phyloP scores from a whole-genome alignment of 1,140 invertebrate genomes.

The Drosophila malerkotliana region DNA sequence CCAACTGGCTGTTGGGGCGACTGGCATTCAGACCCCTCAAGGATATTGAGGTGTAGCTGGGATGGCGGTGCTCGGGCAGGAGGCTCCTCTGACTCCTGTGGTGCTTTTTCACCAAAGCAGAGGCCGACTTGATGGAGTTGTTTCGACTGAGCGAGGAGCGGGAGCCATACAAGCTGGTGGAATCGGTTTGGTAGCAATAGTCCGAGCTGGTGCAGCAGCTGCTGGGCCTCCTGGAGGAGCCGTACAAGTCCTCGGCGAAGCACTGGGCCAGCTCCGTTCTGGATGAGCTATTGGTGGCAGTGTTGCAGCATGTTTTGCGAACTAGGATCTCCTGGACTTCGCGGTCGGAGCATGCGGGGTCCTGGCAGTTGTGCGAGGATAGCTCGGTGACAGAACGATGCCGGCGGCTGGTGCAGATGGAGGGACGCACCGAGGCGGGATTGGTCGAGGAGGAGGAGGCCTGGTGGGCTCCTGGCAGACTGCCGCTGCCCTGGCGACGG shows the following conservation, averaged over 20 bases:
- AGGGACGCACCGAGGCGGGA: slow-evolving; percentile 30
- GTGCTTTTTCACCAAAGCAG: slow-evolving; percentile 66
- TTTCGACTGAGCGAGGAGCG: slow-evolving; percentile 78
- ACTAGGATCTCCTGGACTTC: slow-evolving; percentile 79
- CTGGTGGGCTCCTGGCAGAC: slow-evolving; percentile 62
- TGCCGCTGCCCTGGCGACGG: slow-evolving; percentile 68
- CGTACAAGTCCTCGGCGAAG: slow-evolving; percentile 78
- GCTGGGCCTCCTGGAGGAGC: slow-evolving; percentile 70
- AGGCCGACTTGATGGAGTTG: slow-evolving; percentile 81
- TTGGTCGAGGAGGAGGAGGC: slow-evolving; percentile 18
- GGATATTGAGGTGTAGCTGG: slow-evolving; percentile 79
- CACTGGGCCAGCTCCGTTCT: slow-evolving; percentile 77
- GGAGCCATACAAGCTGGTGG: slow-evolving; percentile 79
- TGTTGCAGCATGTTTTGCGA: slow-evolving; percentile 63
- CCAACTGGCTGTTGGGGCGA: slow-evolving; percentile 69
- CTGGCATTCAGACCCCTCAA: slow-evolving; percentile 71
- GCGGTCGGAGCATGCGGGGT: slow-evolving; percentile 68
- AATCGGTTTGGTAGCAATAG: slow-evolving; percentile 83
- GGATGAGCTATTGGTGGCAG: slow-evolving; percentile 47
- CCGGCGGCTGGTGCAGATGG: slow-evolving; percentile 61
- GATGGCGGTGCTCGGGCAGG: slow-evolving; percentile 67
- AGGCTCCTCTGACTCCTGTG: slow-evolving; percentile 46
- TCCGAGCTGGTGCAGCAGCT: slow-evolving; percentile 82
- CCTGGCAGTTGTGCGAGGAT: slow-evolving; percentile 71
- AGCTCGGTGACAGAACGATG: slow-evolving; percentile 79